Evolutionary conservation across 2,888 invertebrate species (phyloP).

Genomic region (Acanthosoma haemorrhoidale): DNA sequence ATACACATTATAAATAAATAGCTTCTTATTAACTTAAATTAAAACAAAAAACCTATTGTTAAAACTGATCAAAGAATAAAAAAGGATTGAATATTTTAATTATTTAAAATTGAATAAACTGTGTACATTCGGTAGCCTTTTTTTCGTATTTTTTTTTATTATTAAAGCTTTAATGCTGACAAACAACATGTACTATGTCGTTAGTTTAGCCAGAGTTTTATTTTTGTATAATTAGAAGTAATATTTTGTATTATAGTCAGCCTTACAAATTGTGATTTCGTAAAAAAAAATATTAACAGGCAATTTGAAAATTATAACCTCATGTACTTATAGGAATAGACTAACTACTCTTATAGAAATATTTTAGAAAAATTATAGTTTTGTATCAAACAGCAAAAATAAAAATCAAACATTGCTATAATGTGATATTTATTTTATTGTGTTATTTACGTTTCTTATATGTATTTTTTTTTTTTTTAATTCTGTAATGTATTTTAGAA

Average conservation of each 20-base stretch:
- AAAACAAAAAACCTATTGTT: neutral
- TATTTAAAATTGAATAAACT: too few relatives aligned
- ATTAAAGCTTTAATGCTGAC: neutral
- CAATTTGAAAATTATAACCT: neutral
- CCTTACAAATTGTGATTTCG: slow-evolving; percentile 5
- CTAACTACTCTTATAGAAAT: neutral
- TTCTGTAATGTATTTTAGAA: neutral
- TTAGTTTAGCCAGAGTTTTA: slow-evolving; percentile 9
- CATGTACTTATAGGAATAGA: neutral
- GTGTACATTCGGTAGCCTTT: too few relatives aligned
- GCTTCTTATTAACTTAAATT: neutral
- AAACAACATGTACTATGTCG: neutral
- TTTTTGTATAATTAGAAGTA: neutral
- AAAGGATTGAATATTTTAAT: neutral
- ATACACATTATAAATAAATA: neutral
- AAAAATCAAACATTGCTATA: neutral
- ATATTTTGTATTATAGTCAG: neutral
- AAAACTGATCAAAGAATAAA: neutral
- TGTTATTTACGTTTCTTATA: neutral
- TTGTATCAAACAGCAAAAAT: neutral
- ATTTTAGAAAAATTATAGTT: neutral
- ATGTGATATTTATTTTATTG: slow-evolving; percentile 9
- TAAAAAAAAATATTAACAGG: neutral
- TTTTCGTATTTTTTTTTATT: neutral
- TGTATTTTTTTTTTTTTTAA: too few relatives aligned